Conservation (phyloP, 2,888 invertebrate genomes). For the Horisme vitalbata region DNA sequence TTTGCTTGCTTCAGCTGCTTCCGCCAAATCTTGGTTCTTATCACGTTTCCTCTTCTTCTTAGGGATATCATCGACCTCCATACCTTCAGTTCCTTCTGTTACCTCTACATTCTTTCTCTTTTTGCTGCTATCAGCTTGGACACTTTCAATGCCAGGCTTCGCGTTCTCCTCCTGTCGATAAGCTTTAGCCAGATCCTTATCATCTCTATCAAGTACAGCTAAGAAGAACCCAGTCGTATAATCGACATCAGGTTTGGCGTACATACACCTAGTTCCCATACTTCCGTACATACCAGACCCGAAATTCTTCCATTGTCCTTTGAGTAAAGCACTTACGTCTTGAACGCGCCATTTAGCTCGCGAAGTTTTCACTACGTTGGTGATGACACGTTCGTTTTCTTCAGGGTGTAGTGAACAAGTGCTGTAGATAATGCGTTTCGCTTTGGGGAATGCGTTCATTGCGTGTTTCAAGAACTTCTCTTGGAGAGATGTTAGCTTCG, state of each 20-base stretch:
- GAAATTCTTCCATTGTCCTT: conserved; percentile 86
- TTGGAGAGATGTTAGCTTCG: conserved; percentile 90
- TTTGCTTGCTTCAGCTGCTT: conserved; percentile 13
- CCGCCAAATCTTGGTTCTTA: conserved; percentile 14
- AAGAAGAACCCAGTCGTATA: conserved; percentile 97
- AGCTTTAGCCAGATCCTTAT: conserved; percentile 61
- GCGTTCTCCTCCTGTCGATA: conserved; percentile 30
- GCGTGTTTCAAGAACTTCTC: conserved; percentile 93
- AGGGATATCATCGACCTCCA: conserved; percentile 7
- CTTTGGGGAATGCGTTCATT: conserved; percentile 90
- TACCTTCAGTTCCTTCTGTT: conserved; percentile 9
- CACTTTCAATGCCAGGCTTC: no score
- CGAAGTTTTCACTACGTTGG: conserved; percentile 85
- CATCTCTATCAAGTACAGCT: conserved; percentile 90
- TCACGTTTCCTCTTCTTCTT: conserved; percentile 32
- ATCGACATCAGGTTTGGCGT: conserved; percentile 89
- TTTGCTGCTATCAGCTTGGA: background rate
- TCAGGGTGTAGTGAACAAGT: conserved; percentile 95
- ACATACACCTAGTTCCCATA: conserved; percentile 89
- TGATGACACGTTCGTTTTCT: conserved; percentile 96
- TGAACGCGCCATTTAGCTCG: conserved; percentile 84
- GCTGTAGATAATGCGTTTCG: conserved; percentile 95
- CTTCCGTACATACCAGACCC: conserved; percentile 86
- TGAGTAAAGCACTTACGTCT: conserved; percentile 82
- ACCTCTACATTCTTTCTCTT: conserved; percentile 12